Evolutionary conservation across 2,113 vertebrate species (phyloP).

Genomic region (Lichenostomus cassidix): DNA sequence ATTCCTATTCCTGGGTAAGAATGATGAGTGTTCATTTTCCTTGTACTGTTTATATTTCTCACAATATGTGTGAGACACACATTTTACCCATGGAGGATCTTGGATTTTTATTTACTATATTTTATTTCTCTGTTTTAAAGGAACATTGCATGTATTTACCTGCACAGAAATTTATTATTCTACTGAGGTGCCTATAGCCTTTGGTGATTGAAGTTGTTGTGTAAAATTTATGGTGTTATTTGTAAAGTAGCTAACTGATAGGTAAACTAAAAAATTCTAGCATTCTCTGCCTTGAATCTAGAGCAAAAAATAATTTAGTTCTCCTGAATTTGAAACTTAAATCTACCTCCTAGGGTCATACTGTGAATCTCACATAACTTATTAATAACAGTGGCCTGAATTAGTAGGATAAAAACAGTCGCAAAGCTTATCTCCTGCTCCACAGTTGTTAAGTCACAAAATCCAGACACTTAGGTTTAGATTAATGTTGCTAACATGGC

Average conservation of each 20-base stretch:
- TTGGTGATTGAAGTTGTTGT: not conserved
- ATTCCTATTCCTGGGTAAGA: not conserved
- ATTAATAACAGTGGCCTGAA: constrained; percentile 22
- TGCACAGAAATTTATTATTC: not conserved
- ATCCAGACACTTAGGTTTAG: constrained; percentile 12
- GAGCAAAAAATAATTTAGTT: not conserved
- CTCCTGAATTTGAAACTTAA: not conserved
- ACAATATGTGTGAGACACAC: not conserved
- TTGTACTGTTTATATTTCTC: not conserved
- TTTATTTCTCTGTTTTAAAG: constrained; percentile 19
- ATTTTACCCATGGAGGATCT: not conserved
- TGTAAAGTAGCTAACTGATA: not conserved
- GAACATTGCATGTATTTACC: not conserved
- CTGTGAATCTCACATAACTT: not conserved
- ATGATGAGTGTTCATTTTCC: not conserved
- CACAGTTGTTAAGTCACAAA: constrained; percentile 22
- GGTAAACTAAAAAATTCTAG: not conserved
- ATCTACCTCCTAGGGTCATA: not conserved
- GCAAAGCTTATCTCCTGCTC: not conserved
- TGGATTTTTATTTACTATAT: not conserved
- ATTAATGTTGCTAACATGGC: not conserved
- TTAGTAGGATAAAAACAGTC: not conserved
- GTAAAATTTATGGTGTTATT: constrained; percentile 1
- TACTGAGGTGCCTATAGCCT: not conserved
- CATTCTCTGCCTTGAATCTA: not conserved